Base-by-base conservation (phyloP, 1,140 invertebrate species). In the Drosophila pseudoobscura region DNA sequence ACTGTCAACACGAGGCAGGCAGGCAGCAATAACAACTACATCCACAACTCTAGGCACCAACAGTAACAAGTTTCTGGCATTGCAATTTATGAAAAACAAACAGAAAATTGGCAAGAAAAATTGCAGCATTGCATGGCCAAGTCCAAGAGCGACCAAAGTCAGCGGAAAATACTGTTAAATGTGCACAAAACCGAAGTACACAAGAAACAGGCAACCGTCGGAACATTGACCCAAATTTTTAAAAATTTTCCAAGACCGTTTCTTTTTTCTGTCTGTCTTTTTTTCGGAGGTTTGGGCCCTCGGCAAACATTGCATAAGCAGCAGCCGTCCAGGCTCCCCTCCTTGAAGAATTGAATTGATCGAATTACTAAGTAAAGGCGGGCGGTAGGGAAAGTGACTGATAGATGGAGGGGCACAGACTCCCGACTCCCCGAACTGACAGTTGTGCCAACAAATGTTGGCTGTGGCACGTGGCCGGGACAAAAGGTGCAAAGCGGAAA, bases 381-480 rank as follows among this genome's bases (percentile, higher is more conserved):
- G 24, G 51, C 47, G 29, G 51, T 47, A 57, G 72, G 66, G 62
- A 74, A 80, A 76, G 71, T 75, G 70, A 70, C 47, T 58, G 62
- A 60, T 44, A 13, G 66, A 35, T 31, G 31, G 39, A 35, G 7
- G 20, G 29, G 26, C 5, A 9, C 17, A 22, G 5, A 20, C 26
- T 26, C 7, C 29, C 29, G 24, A 26, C 31, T 31, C 8, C 8
- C 31, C 31, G 65, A 68, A 66, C 62, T 69, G 75, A 83, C 84
- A 88, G 83, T 88, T 88, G 83, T 89, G 84, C 84, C 79, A 87
- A 87, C 83, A 87, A 87, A 88, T 88, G 78, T 78, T 87, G 63
- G 71, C 71, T 79, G 59, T 70, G 83, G 83, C 83, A 88, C 83
- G 83, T 88, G 83, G 75, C 84, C 44, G 58, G 53, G 53, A 75